phyloP scores from a whole-genome alignment of 2,888 invertebrate species.

The Brenthis hecate region DNA sequence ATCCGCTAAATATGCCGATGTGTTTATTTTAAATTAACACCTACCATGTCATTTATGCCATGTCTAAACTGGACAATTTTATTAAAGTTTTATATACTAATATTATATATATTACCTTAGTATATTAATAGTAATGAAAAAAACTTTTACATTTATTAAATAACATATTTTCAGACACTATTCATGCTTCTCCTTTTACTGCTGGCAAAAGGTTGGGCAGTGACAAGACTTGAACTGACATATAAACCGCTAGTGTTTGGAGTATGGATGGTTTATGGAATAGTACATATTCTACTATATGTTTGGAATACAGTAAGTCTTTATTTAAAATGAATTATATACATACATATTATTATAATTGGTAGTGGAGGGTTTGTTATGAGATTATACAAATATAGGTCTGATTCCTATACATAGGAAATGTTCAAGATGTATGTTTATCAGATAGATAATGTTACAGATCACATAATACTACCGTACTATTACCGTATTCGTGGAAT shows the following conservation, averaged over 20 bases:
- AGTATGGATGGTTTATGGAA: constrained; percentile 95
- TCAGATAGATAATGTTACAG: no score
- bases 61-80: no score
- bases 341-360: not conserved
- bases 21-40: no score
- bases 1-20: no score
- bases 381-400: no score
- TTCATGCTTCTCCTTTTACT: constrained; percentile 96
- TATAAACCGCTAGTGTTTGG: constrained; percentile 92
- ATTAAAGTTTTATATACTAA: not conserved
- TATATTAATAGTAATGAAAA: not conserved
- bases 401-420: no score
- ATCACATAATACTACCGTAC: no score
- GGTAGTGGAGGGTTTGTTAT: no score
- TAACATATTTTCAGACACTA: constrained; percentile 85
- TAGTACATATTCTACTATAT: constrained; percentile 95
- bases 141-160: no score
- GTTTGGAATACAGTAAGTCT: constrained; percentile 96
- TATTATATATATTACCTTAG: not conserved
- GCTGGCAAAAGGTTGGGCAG: constrained; percentile 98
- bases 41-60: no score
- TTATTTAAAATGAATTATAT: not conserved
- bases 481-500: no score
- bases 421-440: no score
- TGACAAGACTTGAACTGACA: constrained; percentile 93